Base-by-base conservation (phyloP, 2,888 invertebrate genomes). In the Platycheirus albimanus region DNA sequence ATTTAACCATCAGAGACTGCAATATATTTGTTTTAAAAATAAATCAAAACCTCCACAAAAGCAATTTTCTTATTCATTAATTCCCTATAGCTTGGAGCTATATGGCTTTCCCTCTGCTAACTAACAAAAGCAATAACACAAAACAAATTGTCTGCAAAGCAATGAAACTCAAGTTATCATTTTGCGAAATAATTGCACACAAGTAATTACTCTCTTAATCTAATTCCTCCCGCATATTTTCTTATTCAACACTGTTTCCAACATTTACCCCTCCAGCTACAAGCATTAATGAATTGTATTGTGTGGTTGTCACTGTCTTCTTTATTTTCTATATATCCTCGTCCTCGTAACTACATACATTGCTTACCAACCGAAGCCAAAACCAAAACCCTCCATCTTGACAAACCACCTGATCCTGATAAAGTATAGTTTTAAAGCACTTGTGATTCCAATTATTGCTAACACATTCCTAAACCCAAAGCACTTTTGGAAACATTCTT, bases 101-200 rank as follows among this genome's bases (percentile, higher is more conserved):
- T 1, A 24, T 15, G 1, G 15, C n/a, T 43, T 3, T 13, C 6
- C 20, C n/a, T 15, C 6, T 28, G n/a, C n/a, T n/a, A n/a, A n/a
- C n/a, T 49, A 7, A 3, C 13, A 24, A 6, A 49, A 28, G 24
- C 15, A 66, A 66, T 47, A 66, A 38, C 10, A 24, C 24, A 24
- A 41, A 66, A 17, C 15, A n/a, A 51, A 49, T 38, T 11, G 13
- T 17, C 51, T 28, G 28, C 15, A 38, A 64, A 49, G 3, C 38
- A 64, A 15, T 7, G 8, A 36, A 64, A 49, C 36, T 38, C 19
- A 8, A 11, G 13, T 11, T 19, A 45, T 15, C 17, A 47, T 20
- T 24, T 49, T 49, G 24, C 47, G 47, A 49, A 64, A 47, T 36
- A 64, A 66, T 66, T 66, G 51, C 51, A 49, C 15, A 20, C 11